phyloP scores from a whole-genome alignment of 1,140 invertebrate genomes.

The Vanessa tameamea region DNA sequence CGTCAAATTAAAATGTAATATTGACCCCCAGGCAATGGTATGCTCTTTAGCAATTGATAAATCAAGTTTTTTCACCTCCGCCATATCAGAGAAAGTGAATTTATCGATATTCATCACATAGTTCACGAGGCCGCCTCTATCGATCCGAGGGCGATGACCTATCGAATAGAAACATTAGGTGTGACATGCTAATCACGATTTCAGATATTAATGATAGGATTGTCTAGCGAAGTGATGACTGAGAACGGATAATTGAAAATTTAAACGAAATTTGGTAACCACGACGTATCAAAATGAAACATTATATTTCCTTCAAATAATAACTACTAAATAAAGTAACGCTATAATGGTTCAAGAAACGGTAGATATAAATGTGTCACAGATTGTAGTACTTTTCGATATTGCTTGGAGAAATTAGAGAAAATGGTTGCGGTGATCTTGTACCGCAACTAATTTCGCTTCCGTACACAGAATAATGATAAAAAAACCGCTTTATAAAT shows the following conservation, averaged over 20 bases:
- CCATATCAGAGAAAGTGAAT: constrained; percentile 62
- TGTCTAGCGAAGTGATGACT: background rate
- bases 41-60: constrained; percentile 56
- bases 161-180: constrained; percentile 15
- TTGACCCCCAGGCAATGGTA: constrained; percentile 48
- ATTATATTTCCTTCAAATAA: too few relatives aligned
- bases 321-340: background rate
- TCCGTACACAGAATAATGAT: constrained; percentile 39
- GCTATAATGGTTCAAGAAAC: background rate
- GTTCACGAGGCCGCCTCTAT: constrained; percentile 51
- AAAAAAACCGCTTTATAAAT: constrained; percentile 26
- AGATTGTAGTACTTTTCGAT: constrained; percentile 25
- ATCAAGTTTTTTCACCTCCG: constrained; percentile 54
- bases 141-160: constrained; percentile 43
- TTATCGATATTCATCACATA: constrained; percentile 52
- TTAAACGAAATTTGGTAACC: too few relatives aligned
- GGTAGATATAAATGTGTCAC: constrained; percentile 27
- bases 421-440: constrained; percentile 40
- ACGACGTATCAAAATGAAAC: too few relatives aligned
- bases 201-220: background rate
- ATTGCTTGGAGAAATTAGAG: constrained; percentile 39
- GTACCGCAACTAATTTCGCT: constrained; percentile 38
- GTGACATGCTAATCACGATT: constrained; percentile 3
- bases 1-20: constrained; percentile 39
- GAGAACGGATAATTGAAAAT: too few relatives aligned